A percentile compares a stretch with the other conserved stretches of the same genome.
Conservation (phyloP, 2,113 vertebrate species). For the Dasyprocta punctata region DNA sequence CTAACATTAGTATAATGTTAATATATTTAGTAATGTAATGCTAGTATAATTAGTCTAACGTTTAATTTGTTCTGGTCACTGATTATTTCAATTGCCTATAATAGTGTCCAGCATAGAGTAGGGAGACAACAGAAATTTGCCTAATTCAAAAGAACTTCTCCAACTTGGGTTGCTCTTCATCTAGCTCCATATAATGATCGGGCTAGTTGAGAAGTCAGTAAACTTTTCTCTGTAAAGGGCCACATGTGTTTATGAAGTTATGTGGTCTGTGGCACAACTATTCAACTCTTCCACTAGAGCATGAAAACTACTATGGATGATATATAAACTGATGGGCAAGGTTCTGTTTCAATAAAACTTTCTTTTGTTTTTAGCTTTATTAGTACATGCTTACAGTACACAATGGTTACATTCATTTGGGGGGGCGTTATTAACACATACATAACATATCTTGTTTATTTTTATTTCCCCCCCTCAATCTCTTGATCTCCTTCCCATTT, state of each 20-base stretch:
- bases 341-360: background rate
- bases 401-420: background rate
- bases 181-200: background rate
- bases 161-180: background rate
- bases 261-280: background rate
- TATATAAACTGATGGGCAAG: background rate
- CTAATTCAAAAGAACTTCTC: constrained; percentile 26
- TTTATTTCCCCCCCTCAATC: background rate
- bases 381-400: background rate
- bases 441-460: background rate
- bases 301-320: constrained; percentile 27
- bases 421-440: background rate
- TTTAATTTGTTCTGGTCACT: background rate
- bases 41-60: background rate
- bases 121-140: background rate
- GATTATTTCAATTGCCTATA: background rate
- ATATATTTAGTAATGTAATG: background rate
- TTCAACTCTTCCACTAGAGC: background rate
- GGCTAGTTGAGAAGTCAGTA: background rate
- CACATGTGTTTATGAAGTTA: background rate
- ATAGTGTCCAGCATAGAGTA: background rate
- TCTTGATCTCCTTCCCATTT: background rate
- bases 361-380: background rate
- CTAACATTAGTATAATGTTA: background rate
- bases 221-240: background rate